A percentile compares a stretch with the other conserved stretches of the same genome.
Conservation (phyloP, 37 sponge, comb jelly and placozoan genomes). For the Bolinopsis microptera region DNA sequence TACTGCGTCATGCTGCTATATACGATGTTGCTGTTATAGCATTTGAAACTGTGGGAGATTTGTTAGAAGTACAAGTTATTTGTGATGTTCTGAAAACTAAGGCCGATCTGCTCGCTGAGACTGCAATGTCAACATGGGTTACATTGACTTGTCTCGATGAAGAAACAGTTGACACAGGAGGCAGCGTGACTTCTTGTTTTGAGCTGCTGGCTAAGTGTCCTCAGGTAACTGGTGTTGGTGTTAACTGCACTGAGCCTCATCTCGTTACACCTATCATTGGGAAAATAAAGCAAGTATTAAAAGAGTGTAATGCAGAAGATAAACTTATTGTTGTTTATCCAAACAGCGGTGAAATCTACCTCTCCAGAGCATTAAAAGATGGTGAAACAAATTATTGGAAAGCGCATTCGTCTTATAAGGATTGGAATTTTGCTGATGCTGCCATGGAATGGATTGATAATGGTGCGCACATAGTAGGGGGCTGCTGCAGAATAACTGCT, state of each 20-base stretch:
- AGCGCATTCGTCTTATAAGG: not conserved
- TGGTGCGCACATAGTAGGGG: slow-evolving; percentile 1
- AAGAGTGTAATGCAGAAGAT: not conserved
- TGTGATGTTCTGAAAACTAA: not conserved
- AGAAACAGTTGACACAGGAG: slow-evolving; percentile 3
- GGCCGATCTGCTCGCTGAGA: not conserved
- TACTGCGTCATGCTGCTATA: not conserved
- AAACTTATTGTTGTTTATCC: slow-evolving; percentile 28
- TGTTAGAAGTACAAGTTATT: not conserved
- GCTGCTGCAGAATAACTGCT: slow-evolving; percentile 30
- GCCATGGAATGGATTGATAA: not conserved
- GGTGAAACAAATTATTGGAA: slow-evolving; percentile 1
- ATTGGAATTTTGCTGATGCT: not conserved
- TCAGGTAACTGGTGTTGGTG: not conserved
- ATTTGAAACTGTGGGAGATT: slow-evolving; percentile 6
- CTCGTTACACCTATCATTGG: not conserved
- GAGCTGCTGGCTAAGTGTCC: not conserved
- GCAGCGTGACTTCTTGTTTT: not conserved
- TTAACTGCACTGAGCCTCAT: slow-evolving; percentile 46
- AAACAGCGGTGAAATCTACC: slow-evolving; percentile 22
- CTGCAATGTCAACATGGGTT: slow-evolving; percentile 7
- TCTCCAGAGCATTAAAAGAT: not conserved
- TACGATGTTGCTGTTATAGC: not conserved
- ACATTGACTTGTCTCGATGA: not conserved
- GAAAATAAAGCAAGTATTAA: not conserved